Conservation (phyloP, 2,888 invertebrate species). For the Apantesis nais region DNA sequence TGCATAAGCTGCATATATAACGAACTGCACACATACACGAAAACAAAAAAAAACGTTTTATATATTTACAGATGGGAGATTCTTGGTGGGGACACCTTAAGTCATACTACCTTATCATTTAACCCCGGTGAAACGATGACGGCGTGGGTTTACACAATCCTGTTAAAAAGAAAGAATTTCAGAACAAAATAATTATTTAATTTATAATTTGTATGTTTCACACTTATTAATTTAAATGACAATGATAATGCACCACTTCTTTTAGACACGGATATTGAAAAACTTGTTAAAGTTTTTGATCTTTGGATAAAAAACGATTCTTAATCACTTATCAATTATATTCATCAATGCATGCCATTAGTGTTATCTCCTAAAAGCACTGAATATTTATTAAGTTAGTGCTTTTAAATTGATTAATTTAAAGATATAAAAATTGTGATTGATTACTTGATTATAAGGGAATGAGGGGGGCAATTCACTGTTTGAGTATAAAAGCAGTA, state of each 20-base stretch:
- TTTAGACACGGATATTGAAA: background rate
- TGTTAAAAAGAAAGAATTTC: too few species aligned
- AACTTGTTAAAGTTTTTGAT: background rate
- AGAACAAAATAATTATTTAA: too few species aligned
- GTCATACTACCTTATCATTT: background rate
- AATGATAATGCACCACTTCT: background rate
- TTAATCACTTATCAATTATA: background rate
- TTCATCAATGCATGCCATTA: constrained; percentile 1
- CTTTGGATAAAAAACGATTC: background rate
- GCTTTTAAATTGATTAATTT: background rate
- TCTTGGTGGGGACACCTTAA: background rate
- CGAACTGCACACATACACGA: background rate
- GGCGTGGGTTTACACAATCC: background rate
- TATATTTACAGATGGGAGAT: background rate
- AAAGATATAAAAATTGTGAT: background rate
- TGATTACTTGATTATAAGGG: background rate
- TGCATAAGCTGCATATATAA: background rate
- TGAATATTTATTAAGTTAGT: background rate
- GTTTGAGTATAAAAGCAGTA: background rate
- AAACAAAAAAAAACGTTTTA: background rate
- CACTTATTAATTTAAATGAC: background rate
- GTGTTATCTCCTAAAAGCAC: background rate
- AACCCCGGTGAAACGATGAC: background rate
- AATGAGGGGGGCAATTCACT: background rate
- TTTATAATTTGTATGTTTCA: background rate